Conservation (phyloP, 2,113 vertebrate genomes). For the Reinhardtius hippoglossoides region DNA sequence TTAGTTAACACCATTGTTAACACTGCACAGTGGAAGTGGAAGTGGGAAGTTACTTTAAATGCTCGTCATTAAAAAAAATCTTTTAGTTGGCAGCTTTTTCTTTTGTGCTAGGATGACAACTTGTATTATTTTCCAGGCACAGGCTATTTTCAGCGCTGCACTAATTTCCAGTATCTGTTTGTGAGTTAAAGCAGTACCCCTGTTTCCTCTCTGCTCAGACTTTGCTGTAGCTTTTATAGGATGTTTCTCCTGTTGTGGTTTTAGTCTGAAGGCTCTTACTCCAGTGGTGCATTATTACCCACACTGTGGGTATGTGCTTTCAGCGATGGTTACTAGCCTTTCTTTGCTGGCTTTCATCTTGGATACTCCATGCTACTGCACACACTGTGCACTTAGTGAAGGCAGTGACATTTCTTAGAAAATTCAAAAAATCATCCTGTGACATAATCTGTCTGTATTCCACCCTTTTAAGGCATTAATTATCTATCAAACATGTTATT, state of each 20-base stretch:
- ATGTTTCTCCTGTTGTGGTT: slow-evolving; percentile 39
- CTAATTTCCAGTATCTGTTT: slow-evolving; percentile 15
- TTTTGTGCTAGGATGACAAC: neutral
- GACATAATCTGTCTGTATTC: neutral
- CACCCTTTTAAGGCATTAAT: neutral
- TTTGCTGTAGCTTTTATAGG: slow-evolving; percentile 23
- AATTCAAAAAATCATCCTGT: neutral
- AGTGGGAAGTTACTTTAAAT: neutral
- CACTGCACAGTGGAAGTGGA: neutral
- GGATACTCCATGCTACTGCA: slow-evolving; percentile 42
- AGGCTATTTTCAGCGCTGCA: neutral
- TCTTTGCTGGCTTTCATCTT: slow-evolving; percentile 71
- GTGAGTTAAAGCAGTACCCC: slow-evolving; percentile 17
- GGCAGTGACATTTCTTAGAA: neutral
- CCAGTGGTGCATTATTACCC: slow-evolving; percentile 70
- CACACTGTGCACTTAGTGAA: slow-evolving; percentile 42
- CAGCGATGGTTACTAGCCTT: slow-evolving; percentile 63
- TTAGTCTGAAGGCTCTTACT: slow-evolving; percentile 54
- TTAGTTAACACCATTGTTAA: neutral
- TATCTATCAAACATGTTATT: neutral
- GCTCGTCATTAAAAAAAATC: neutral
- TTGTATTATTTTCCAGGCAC: too few species aligned
- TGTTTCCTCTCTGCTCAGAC: slow-evolving; percentile 6
- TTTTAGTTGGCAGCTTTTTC: neutral
- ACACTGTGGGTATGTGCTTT: slow-evolving; percentile 78